Evolutionary conservation across 2,888 invertebrate genomes (phyloP), one percentile per base, ranked within the genome.

Genomic region (Balanococcus diminutus): DNA sequence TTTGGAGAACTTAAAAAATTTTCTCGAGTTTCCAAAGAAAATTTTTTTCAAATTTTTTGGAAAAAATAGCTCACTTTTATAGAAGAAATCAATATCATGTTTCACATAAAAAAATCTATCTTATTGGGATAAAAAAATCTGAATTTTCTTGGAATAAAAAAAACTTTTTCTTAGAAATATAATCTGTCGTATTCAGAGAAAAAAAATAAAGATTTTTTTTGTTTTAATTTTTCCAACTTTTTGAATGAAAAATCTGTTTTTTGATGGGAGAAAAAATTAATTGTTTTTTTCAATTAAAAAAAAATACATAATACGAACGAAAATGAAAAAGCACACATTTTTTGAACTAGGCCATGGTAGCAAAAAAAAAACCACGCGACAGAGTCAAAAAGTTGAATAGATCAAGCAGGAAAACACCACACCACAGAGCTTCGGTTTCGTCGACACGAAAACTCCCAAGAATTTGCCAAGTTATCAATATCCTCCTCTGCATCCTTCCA

Each of bases 401-500:
- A 67, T 67, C 6, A 25, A 28, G 61, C 28, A 5, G 19, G 19
- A 19, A 3, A 25, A 67, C n/a, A 67, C 25, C 61, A 67, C 19
- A 51, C 51, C 51, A 19, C 28, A 16, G 5, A 67, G 28, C 61
- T 67, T 11, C 28, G 25, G 61, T 67, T 67, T 67, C 61, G 46
- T 67, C 61, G 61, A 67, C 61, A 67, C 61, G 61, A 28, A 67
- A 67, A 67, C 61, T 67, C 11, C 9, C 28, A 67, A 67, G 61
- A 67, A 67, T 67, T 67, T 28, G 11, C 61, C n/a, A 32, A 75
- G 32, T 75, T 75, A 75, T 75, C 75, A 75, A 32, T 28, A 75
- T n/a, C 32, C 16, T 9, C 11, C 61, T 25, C 28, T 11, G 25
- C 9, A 3, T 14, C 22, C 61, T 25, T 28, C 28, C 51, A 51